These are phyloP conservation scores for Peucedramus taeniatus DNA, from an alignment of 2,113 vertebrate genomes.

Conservation along the genomic window DNA sequence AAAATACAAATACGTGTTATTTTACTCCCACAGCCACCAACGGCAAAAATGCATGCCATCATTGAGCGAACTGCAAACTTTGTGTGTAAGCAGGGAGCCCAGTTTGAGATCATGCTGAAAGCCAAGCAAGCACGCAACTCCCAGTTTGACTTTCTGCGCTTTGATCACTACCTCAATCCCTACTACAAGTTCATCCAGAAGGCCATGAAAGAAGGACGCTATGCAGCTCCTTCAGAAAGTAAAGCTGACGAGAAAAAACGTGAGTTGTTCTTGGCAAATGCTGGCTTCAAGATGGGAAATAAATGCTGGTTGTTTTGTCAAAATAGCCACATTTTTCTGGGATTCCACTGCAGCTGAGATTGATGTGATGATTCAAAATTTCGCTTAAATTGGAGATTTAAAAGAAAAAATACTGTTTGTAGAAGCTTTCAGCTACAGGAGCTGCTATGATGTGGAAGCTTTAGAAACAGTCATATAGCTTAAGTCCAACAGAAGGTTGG, in stretches of 20 bases:
- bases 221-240: slow-evolving; percentile 72
- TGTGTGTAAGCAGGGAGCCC: slow-evolving; percentile 93
- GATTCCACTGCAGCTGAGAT: not conserved
- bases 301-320: not conserved
- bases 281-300: not conserved
- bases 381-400: not conserved
- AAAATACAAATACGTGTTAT: not conserved
- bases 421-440: not conserved
- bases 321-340: not conserved
- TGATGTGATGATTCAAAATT: not conserved
- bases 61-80: slow-evolving; percentile 96
- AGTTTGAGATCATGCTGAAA: slow-evolving; percentile 98
- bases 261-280: slow-evolving; percentile 39
- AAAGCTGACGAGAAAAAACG: slow-evolving; percentile 78
- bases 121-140: slow-evolving; percentile 95
- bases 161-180: slow-evolving; percentile 98
- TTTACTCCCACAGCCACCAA: slow-evolving; percentile 82
- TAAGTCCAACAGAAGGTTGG: not conserved
- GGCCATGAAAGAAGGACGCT: slow-evolving; percentile 94
- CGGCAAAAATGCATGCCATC: slow-evolving; percentile 95
- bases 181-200: slow-evolving; percentile 97
- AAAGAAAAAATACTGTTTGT: not conserved
- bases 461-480: not conserved
- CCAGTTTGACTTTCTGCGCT: slow-evolving; percentile 95
- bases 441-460: not conserved